Evolutionary conservation across 2,797 vertebrate genomes (phyloP), one percentile per base, ranked within the genome.

Genomic region (Tinamus major): DNA sequence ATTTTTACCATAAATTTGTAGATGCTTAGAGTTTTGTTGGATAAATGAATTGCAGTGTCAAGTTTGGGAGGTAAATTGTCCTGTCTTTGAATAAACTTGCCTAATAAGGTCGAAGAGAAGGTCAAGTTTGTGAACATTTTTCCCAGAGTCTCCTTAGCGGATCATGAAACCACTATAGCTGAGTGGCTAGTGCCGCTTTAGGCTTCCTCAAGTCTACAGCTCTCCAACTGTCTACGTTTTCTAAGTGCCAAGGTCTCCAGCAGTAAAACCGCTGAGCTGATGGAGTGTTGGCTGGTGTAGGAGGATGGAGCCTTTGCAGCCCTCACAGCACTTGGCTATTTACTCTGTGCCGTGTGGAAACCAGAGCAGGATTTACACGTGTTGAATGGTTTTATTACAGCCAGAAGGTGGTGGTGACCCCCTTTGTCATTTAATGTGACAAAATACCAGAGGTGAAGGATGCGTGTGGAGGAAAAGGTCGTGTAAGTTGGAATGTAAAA

Each of bases 291-390:
- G 12, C 33, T 51, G 14, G 12, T 39, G 33, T 42, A 12, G 0
- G 0, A 29, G 23, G 26, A 6, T 51, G 35, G 27, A 39, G 53
- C 6, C 33, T 71, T n/a, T 62, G 55, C 33, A 68, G 29, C 67
- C 61, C 23, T 63, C 42, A 63, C 35, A 67, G 29, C 4, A 5
- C 42, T 46, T 35, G 10, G 27, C 23, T 6, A 3, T 76, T 55
- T 55, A 27, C 17, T 37, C 0, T 61, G 23, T 59, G 6, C 51
- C 10, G 35, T 77, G 44, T 41, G 20, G 12, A 44, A 89, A 13
- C 39, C 3, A 1, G 10, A 39, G 53, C 20, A 69, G 37, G 18
- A 13, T 19, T 76, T 41, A 7, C 1, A 20, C 3, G 1, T 23
- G 41, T 39, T 42, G 11, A 44, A 62, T 92, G 42, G 19, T 16